phyloP scores from a whole-genome alignment of 2,113 vertebrate species.

The Catharus minimus region DNA sequence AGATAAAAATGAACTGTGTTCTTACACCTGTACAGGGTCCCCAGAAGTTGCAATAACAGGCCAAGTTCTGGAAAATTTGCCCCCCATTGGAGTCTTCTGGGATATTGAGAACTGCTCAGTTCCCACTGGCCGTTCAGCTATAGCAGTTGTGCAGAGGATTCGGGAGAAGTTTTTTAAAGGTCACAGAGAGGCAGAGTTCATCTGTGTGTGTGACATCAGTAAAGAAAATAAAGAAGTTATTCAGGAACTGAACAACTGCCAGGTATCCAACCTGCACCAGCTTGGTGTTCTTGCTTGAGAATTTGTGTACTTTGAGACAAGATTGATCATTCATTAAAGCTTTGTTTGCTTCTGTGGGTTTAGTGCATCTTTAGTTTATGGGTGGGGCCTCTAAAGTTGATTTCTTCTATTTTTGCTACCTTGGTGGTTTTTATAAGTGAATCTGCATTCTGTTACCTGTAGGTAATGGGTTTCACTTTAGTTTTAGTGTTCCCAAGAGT shows the following conservation, averaged over 20 bases:
- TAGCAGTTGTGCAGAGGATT: constrained; percentile 90
- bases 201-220: constrained; percentile 98
- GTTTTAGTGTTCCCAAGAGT: background rate
- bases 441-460: background rate
- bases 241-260: constrained; percentile 98
- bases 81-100: constrained; percentile 98
- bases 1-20: background rate
- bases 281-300: background rate
- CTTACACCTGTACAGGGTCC: constrained; percentile 75
- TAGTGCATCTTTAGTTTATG: background rate
- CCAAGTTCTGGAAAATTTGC: constrained; percentile 87
- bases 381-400: background rate
- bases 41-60: constrained; percentile 77
- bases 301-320: background rate
- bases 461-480: background rate
- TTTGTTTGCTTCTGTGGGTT: background rate
- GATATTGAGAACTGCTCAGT: constrained; percentile 98
- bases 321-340: background rate
- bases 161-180: constrained; percentile 94
- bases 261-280: constrained; percentile 75
- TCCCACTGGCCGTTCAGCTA: constrained; percentile 91
- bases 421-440: background rate
- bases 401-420: background rate
- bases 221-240: constrained; percentile 98
- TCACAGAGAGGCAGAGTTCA: constrained; percentile 96